Evolutionary conservation across 1,140 invertebrate genomes (phyloP).

Genomic region (Dreissena rostriformis): DNA sequence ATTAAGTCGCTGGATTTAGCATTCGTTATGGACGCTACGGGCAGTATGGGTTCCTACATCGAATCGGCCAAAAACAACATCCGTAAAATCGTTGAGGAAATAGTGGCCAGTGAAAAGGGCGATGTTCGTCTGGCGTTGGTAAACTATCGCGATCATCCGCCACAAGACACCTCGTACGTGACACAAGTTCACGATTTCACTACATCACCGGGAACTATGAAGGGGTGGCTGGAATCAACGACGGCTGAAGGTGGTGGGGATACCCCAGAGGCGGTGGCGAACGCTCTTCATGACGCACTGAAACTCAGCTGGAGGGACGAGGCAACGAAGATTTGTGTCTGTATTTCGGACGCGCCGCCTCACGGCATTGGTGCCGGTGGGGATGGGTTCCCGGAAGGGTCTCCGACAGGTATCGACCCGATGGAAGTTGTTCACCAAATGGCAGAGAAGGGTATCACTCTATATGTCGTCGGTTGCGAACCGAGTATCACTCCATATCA

Average conservation of each 20-base stretch:
- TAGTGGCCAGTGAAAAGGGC: conserved; percentile 71
- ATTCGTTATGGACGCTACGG: conserved; percentile 75
- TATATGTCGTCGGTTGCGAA: conserved; percentile 75
- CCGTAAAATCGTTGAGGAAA: conserved; percentile 73
- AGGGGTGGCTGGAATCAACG: conserved; percentile 68
- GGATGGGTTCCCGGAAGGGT: conserved; percentile 66
- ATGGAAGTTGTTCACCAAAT: conserved; percentile 66
- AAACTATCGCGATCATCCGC: conserved; percentile 76
- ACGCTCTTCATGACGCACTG: conserved; percentile 72
- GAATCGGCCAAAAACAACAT: conserved; percentile 70
- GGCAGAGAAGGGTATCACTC: conserved; percentile 72
- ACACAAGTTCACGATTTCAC: conserved; percentile 76
- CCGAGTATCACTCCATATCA: conserved; percentile 72
- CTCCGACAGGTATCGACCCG: conserved; percentile 70
- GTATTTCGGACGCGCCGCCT: conserved; percentile 76
- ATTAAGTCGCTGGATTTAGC: conserved; percentile 68
- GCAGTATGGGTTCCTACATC: conserved; percentile 76
- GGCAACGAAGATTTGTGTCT: conserved; percentile 74
- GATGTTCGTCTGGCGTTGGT: conserved; percentile 73
- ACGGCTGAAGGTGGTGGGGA: conserved; percentile 73
- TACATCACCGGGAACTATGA: conserved; percentile 67
- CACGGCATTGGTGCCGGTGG: conserved; percentile 68
- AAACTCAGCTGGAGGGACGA: conserved; percentile 72
- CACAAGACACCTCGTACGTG: conserved; percentile 71
- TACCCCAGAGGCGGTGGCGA: conserved; percentile 74